phyloP scores from a whole-genome alignment of 2,797 vertebrate species.

The Balearica regulorum region DNA sequence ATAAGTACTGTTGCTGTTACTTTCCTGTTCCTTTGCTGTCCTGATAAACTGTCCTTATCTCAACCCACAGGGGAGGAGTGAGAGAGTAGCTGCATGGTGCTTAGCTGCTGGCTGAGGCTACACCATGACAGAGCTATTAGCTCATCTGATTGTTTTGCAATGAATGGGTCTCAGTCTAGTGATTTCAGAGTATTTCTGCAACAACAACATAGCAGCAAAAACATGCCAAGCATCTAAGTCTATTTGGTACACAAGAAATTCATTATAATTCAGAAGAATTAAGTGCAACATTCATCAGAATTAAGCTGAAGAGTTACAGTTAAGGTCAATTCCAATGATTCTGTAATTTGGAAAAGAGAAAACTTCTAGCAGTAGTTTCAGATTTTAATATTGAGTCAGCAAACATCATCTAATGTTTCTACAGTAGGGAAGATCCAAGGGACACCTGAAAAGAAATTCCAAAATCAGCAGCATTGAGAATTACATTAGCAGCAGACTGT shows the following conservation, averaged over 20 bases:
- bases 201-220: not conserved
- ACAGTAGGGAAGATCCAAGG: not conserved
- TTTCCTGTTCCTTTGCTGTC: too few species aligned
- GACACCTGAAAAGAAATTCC: not conserved
- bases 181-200: not conserved
- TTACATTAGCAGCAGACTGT: not conserved
- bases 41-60: too few species aligned
- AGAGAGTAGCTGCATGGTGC: too few species aligned
- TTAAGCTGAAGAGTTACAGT: not conserved
- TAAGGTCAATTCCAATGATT: not conserved
- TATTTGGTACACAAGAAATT: not conserved
- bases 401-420: not conserved
- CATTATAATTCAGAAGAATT: not conserved
- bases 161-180: not conserved
- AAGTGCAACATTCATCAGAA: not conserved
- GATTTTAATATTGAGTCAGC: not conserved
- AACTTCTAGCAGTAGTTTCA: not conserved
- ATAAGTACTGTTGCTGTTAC: too few species aligned
- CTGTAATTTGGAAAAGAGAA: not conserved
- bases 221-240: not conserved
- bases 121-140: not conserved
- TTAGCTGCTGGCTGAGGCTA: too few species aligned
- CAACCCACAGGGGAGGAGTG: too few species aligned
- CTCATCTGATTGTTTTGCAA: slow-evolving; percentile 35
- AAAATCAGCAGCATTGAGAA: not conserved